Evolutionary conservation across 2,113 vertebrate genomes (phyloP).

Genomic region (Alaudala cheleensis): DNA sequence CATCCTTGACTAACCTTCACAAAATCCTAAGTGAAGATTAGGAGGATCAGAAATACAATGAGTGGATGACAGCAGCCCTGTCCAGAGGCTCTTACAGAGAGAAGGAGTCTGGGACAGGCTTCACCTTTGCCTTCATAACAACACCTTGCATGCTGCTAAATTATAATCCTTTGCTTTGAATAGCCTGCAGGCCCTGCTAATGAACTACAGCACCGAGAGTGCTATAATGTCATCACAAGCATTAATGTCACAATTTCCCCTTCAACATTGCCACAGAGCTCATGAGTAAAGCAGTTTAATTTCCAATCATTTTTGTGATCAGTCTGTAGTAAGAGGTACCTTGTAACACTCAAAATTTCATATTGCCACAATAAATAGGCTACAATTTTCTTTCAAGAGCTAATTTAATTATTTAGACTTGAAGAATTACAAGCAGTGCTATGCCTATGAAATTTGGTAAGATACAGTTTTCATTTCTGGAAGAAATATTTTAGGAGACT

Average conservation of each 20-base stretch:
- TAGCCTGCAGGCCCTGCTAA: not conserved
- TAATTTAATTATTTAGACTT: not conserved
- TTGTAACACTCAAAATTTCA: not conserved
- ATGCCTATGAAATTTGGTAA: not conserved
- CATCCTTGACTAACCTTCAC: not conserved
- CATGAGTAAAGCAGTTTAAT: not conserved
- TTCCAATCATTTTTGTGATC: not conserved
- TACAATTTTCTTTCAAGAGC: not conserved
- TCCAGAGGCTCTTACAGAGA: not conserved
- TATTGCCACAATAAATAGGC: not conserved
- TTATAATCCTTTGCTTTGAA: not conserved
- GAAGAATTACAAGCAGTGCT: not conserved
- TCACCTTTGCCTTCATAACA: not conserved
- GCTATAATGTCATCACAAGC: not conserved
- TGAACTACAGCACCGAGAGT: not conserved
- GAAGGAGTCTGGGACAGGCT: not conserved
- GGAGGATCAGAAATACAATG: not conserved
- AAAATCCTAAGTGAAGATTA: not conserved
- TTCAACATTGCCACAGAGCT: not conserved
- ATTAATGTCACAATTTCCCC: not conserved
- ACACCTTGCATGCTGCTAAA: not conserved
- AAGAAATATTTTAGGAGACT: constrained; percentile 28
- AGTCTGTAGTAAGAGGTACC: not conserved
- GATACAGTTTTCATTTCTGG: not conserved
- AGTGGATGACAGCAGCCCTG: not conserved